phyloP scores from a whole-genome alignment of 1,140 invertebrate species.

The Pomacea maculata region DNA sequence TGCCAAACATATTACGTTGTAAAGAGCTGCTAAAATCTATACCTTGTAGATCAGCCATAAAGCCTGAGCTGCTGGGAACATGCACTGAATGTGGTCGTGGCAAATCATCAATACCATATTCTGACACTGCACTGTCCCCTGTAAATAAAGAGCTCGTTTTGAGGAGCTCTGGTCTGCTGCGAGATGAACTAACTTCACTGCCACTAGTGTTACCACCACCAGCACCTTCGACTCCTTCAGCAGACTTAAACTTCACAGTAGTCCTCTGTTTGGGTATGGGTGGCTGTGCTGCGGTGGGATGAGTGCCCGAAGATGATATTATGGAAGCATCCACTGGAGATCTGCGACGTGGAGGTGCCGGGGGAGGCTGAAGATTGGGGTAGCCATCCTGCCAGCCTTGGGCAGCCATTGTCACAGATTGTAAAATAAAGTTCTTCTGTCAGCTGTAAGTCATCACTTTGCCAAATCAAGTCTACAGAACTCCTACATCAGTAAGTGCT shows the following conservation, averaged over 20 bases:
- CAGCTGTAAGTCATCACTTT: no score
- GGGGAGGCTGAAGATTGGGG: conserved; percentile 19
- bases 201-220: not conserved
- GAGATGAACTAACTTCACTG: not conserved
- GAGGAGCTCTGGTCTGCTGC: not conserved
- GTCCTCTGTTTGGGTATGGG: not conserved
- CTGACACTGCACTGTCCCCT: conserved; percentile 2
- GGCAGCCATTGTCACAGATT: conserved; percentile 9
- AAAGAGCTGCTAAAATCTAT: conserved; percentile 42
- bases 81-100: not conserved
- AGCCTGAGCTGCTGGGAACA: conserved; percentile 8
- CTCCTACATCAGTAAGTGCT: no score
- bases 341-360: conserved; percentile 17
- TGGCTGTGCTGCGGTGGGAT: not conserved
- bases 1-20: not conserved
- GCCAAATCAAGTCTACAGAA: no score
- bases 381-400: conserved; percentile 9
- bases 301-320: not conserved
- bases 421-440: not conserved
- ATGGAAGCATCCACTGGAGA: not conserved
- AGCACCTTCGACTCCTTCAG: not conserved
- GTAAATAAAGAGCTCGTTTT: conserved; percentile 14
- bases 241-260: not conserved
- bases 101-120: not conserved
- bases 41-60: conserved; percentile 45